phyloP scores from a whole-genome alignment of 2,888 invertebrate genomes.

The Volucella inanis region DNA sequence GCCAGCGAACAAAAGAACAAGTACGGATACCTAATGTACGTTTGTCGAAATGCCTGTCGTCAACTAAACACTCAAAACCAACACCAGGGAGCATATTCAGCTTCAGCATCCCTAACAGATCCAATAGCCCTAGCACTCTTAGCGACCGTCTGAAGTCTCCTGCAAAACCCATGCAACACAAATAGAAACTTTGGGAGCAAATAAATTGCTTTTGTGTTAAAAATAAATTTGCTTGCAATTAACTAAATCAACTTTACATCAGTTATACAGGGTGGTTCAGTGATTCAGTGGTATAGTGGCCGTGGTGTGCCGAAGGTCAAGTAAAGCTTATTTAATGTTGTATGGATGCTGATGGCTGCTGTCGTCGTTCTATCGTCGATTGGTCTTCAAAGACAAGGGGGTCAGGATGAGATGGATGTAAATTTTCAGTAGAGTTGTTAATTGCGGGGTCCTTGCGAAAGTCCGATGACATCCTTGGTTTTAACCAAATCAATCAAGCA shows the following conservation, averaged over 20 bases:
- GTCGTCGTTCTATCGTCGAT: background rate
- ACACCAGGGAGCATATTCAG: background rate
- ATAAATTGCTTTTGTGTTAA: conserved; percentile 63
- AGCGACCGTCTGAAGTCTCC: background rate
- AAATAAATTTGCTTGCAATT: conserved; percentile 64
- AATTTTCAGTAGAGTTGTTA: background rate
- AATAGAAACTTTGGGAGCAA: conserved; percentile 37
- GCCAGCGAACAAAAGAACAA: too few relatives aligned
- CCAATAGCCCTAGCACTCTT: background rate
- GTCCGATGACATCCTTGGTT: too few relatives aligned
- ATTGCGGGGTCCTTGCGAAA: background rate
- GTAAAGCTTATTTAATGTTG: background rate
- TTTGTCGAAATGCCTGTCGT: conserved; percentile 11
- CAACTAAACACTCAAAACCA: conserved; percentile 28
- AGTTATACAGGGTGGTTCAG: background rate
- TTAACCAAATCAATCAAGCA: too few relatives aligned
- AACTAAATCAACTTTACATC: conserved; percentile 52
- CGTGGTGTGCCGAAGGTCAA: background rate
- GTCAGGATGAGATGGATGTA: background rate
- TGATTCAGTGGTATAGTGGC: background rate
- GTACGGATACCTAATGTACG: background rate
- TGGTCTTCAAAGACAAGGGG: background rate
- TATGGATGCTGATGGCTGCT: too few relatives aligned
- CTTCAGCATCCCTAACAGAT: background rate
- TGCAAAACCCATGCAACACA: conserved; percentile 12